phyloP scores from a whole-genome alignment of 1,140 invertebrate genomes.

The Penaeus japonicus region DNA sequence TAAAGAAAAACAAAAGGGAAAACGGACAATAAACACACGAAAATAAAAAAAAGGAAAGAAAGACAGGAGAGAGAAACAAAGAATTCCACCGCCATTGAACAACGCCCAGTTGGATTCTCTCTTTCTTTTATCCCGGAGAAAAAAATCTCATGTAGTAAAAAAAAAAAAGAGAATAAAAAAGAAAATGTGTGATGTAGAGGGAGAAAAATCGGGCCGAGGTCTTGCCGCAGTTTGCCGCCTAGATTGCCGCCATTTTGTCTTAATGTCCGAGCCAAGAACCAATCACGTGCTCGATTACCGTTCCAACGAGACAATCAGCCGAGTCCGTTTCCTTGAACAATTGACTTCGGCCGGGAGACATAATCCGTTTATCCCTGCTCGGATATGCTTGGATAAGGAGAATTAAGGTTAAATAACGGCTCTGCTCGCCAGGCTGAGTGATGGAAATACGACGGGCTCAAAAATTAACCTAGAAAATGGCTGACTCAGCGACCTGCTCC shows the following conservation, averaged over 20 bases:
- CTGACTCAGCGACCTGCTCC: conserved; percentile 40
- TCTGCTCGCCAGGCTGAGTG: conserved; percentile 38
- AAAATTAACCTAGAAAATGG: conserved; percentile 39
- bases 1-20: not conserved
- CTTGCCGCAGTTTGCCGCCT: conserved; percentile 30
- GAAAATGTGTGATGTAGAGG: not conserved
- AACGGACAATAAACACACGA: not conserved
- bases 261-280: conserved; percentile 54
- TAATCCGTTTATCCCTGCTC: conserved; percentile 36
- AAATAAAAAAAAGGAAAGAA: not conserved
- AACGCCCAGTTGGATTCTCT: no score
- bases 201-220: not conserved
- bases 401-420: conserved; percentile 45
- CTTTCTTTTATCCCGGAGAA: no score
- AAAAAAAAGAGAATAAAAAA: not conserved
- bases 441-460: conserved; percentile 40
- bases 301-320: conserved; percentile 52
- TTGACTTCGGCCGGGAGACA: conserved; percentile 19
- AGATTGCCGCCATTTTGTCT: conserved; percentile 56
- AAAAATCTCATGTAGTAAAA: not conserved
- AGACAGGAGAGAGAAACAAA: not conserved
- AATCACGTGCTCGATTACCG: conserved; percentile 52
- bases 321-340: conserved; percentile 49
- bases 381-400: conserved; percentile 57
- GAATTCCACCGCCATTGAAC: not conserved